Evolutionary conservation across 2,113 vertebrate genomes (phyloP), one percentile per base, ranked within the genome.

Genomic region (Ondatra zibethicus): DNA sequence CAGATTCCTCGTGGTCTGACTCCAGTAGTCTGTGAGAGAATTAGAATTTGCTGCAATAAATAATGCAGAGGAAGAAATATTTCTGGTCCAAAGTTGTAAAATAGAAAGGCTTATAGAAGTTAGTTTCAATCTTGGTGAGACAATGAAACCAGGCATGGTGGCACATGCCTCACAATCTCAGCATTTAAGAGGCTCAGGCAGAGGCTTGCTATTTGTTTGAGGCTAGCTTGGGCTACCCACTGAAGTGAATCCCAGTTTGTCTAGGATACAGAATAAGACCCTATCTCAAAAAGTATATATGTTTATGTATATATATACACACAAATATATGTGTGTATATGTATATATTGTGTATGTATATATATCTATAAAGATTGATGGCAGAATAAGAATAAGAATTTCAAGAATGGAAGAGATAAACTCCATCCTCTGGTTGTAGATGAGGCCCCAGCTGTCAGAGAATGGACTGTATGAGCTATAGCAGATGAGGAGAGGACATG

Each of bases 41-140:
- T 75, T 39, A 58, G 21, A 77, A 39, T 84, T 95, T 94, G 65
- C 77, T 90, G 5, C 36, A 93, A 45, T 50, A 91, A 82, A 77
- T 66, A 61, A 55, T 42, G 45, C 17, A 95, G 9, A 97, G 19
- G 81, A 36, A 92, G 85, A 84, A 92, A 78, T 45, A 86, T 17
- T 76, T 92, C 47, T 76, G 50, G 16, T 39, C 70, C 87, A 88
- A 84, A 45, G 47, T 70, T 66, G 75, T 76, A 78, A 89, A 87
- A 63, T 11, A 2, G 25, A 86, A 93, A 12, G 31, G 11, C 36
- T 33, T 65, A 52, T 12, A 45, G 78, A 65, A 42, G 55, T 63
- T 68, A 33, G 66, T 68, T 68, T 68, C 66, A 72, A n/a, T 66
- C 33, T 94, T 87, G 72, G 70, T 61, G 29, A 70, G 19, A 9